Evolutionary conservation across 2,888 invertebrate genomes (phyloP), one percentile per base, ranked within the genome.

Genomic region (Spilarctia lutea): DNA sequence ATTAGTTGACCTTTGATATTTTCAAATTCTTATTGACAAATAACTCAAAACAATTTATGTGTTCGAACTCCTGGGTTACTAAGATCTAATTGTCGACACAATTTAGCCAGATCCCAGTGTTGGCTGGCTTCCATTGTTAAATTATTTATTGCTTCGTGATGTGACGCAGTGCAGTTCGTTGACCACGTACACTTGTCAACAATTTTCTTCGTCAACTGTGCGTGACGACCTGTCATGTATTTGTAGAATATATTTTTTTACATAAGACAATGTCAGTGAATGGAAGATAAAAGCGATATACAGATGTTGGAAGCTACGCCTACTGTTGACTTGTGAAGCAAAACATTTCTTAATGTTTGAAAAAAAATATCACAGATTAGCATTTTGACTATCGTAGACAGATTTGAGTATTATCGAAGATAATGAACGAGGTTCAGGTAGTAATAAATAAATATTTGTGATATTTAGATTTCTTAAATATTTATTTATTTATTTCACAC

Each of bases 91-190:
- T 72, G 45, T 68, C 65, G 66, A 35, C 24, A 45, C 45, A n/a
- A 33, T 52, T 35, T 35, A 39, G 42, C 24, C 18, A 18, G 56
- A 60, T 33, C 30, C 45, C 63, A 68, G n/a, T 65, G 33, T 73
- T 73, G 73, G 68, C 73, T 45, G 10, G 67, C 63, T 73, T 73
- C 73, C 73, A 73, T 68, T 73, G 68, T 48, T 68, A 20, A 8
- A 73, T 68, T 68, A 73, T 73, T 68, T 73, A 68, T 73, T 60
- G 18, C 72, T 20, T 20, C 0, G 30, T 48, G 30, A 3, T 8
- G 33, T 33, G 60, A 67, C 60, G 67, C 67, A 72, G 1, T 73
- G 30, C 20, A 67, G 72, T 27, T 72, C 67, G 24, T 48, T 71
- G 70, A 60, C 70, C 70, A 20, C 35, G 33, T 2, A n/a, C 30